These are phyloP conservation scores for Columbina picui DNA, from an alignment of 2,113 vertebrate genomes.

Conservation along the genomic window DNA sequence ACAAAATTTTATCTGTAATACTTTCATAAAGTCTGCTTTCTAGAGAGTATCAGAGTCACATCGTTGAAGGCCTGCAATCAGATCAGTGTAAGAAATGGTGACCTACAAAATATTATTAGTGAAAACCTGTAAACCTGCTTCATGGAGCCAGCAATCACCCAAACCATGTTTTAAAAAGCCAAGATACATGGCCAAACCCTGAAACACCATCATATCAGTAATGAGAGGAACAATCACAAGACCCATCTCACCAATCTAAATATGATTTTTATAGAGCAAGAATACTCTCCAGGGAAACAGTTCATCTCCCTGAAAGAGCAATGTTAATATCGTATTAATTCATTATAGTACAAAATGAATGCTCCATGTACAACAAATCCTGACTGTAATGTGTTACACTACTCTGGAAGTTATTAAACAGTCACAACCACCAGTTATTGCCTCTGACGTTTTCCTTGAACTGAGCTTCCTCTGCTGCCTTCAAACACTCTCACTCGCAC, in stretches of 20 bases:
- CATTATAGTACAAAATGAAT: not conserved
- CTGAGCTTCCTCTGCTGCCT: not conserved
- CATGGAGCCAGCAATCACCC: not conserved
- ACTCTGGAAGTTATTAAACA: not conserved
- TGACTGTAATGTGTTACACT: not conserved
- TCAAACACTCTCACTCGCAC: not conserved
- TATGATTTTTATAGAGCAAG: not conserved
- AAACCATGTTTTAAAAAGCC: not conserved
- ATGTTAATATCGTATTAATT: not conserved
- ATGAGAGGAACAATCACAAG: not conserved
- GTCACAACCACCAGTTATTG: not conserved
- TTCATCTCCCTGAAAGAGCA: not conserved
- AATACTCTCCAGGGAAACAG: not conserved
- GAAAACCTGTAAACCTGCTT: not conserved
- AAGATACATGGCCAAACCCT: not conserved
- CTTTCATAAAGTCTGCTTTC: not conserved
- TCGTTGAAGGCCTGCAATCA: not conserved
- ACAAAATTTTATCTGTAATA: not conserved
- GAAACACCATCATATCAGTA: not conserved
- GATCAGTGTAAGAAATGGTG: not conserved
- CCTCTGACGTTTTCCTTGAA: not conserved
- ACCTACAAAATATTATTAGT: not conserved
- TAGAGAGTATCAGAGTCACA: not conserved
- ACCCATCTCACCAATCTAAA: not conserved
- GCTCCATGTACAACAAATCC: not conserved